A percentile compares a stretch with the other conserved stretches of the same genome.
Evolutionary conservation across 2,113 vertebrate species (phyloP).

Genomic region (Oryzias curvinotus): DNA sequence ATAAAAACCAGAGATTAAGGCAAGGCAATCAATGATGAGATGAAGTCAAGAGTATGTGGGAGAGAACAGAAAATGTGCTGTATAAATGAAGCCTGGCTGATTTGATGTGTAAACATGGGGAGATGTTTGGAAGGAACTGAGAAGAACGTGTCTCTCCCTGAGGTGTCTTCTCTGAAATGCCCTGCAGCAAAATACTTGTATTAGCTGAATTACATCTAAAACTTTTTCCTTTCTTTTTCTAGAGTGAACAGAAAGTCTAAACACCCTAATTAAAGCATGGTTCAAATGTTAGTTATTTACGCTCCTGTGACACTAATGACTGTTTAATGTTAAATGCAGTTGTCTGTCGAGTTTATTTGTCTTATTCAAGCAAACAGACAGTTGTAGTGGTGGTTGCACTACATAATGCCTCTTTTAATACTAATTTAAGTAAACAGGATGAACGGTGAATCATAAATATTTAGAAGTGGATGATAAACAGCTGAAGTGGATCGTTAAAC

Average conservation of each 20-base stretch:
- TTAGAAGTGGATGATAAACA: conserved; percentile 1
- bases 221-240: not conserved
- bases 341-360: not conserved
- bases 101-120: conserved; percentile 4
- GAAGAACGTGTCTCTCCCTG: not conserved
- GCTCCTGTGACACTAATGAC: not conserved
- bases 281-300: not conserved
- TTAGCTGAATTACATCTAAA: not conserved
- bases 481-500: not conserved
- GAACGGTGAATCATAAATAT: conserved; percentile 5
- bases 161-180: conserved; percentile 3
- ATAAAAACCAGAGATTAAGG: conserved; percentile 3
- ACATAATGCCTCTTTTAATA: too few relatives aligned
- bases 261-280: not conserved
- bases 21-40: conserved; percentile 9
- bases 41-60: not conserved
- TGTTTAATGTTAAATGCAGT: not conserved
- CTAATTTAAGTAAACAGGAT: not conserved
- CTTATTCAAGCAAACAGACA: too few relatives aligned
- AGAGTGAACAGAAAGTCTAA: not conserved
- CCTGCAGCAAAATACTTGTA: not conserved
- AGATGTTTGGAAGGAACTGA: conserved; percentile 1
- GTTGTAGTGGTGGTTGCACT: too few relatives aligned
- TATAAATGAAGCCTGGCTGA: not conserved
- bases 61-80: not conserved